A percentile compares a stretch with the other conserved stretches of the same genome.
These are phyloP conservation scores for Microchirus variegatus DNA, from an alignment of 2,797 vertebrate genomes.

Conservation along the genomic window DNA sequence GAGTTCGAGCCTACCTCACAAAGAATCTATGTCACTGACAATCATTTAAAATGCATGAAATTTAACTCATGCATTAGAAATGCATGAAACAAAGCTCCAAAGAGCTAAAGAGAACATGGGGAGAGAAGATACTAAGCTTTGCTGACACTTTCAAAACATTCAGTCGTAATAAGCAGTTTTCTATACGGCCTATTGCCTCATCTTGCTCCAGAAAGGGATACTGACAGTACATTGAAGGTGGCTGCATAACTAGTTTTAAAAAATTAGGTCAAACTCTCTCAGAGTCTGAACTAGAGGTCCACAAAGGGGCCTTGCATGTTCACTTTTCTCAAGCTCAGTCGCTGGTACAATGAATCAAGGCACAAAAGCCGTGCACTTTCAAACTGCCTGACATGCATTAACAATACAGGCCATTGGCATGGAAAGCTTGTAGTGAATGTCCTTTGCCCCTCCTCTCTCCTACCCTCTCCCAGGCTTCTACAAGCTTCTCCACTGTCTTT, in stretches of 20 bases:
- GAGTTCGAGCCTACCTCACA: background rate
- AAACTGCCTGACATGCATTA: conserved; percentile 72
- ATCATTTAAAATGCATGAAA: conserved; percentile 1
- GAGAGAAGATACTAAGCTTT: conserved; percentile 3
- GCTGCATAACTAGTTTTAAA: conserved; percentile 27
- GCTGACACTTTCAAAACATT: conserved; percentile 15
- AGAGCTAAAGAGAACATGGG: conserved; percentile 2
- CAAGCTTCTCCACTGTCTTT: conserved; percentile 57
- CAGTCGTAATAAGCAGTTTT: conserved; percentile 19
- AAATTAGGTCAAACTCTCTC: conserved; percentile 38
- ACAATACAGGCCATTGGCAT: conserved; percentile 68
- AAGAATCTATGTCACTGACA: background rate
- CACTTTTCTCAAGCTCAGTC: conserved; percentile 56
- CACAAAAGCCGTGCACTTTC: conserved; percentile 67
- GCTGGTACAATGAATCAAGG: conserved; percentile 68
- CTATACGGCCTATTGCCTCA: conserved; percentile 5
- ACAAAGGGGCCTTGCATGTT: conserved; percentile 65
- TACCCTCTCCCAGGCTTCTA: conserved; percentile 35
- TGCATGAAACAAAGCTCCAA: background rate
- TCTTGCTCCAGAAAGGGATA: conserved; percentile 16
- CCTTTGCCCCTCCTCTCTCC: conserved; percentile 39
- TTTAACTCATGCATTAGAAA: conserved; percentile 3
- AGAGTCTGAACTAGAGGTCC: conserved; percentile 39
- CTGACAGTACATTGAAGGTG: conserved; percentile 15
- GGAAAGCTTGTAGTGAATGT: conserved; percentile 66